phyloP scores from a whole-genome alignment of 23 tunicate species.

The Styela clava region DNA sequence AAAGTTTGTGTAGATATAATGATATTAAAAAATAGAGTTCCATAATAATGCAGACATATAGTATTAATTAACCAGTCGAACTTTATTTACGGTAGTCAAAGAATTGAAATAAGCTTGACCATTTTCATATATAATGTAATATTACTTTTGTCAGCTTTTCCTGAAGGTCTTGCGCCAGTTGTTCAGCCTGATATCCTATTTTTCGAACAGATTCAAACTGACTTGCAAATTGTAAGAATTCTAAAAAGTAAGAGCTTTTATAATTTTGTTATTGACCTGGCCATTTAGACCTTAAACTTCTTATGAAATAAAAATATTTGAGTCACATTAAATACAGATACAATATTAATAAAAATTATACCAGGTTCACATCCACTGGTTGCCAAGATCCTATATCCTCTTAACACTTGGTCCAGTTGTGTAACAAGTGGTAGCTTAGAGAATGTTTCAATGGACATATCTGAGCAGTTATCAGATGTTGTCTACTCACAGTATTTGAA shows the following conservation, averaged over 20 bases:
- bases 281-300: neutral
- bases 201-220: constrained; percentile 64
- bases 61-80: too few relatives aligned
- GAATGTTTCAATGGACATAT: constrained; percentile 41
- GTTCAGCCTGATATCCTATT: constrained; percentile 55
- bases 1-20: too few relatives aligned
- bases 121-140: too few relatives aligned
- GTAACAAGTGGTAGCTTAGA: constrained; percentile 63
- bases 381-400: constrained; percentile 43
- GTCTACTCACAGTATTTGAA: too few relatives aligned
- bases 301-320: too few relatives aligned
- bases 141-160: constrained; percentile 73
- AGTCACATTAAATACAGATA: too few relatives aligned
- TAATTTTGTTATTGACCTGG: neutral
- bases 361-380: constrained; percentile 77
- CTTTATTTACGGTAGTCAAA: too few relatives aligned
- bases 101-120: too few relatives aligned
- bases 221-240: constrained; percentile 74
- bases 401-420: constrained; percentile 72
- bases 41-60: too few relatives aligned
- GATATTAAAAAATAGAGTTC: too few relatives aligned
- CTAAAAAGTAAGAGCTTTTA: constrained; percentile 5
- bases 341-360: constrained; percentile 2
- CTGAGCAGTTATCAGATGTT: too few relatives aligned
- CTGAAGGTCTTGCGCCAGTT: constrained; percentile 37